phyloP scores from a whole-genome alignment of 1,140 invertebrate species.

The Coenobita brevimanus region DNA sequence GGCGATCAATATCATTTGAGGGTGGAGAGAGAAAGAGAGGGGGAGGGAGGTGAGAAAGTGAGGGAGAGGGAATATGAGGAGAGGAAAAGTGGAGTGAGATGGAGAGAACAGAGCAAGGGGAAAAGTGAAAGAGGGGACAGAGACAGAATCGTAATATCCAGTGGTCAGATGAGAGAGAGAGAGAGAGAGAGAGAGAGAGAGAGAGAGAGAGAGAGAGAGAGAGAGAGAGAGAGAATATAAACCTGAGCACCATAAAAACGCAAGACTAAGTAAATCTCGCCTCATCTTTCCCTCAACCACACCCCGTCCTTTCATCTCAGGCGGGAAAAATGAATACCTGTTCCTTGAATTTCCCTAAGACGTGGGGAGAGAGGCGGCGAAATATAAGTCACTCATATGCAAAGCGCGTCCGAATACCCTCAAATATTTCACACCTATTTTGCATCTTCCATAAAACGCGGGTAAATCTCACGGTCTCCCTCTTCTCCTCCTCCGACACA shows the following conservation, averaged over 20 bases:
- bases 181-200: conserved; percentile 9
- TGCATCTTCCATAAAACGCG: conserved; percentile 54
- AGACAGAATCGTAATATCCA: not conserved
- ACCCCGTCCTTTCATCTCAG: not conserved
- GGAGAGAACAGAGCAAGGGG: not conserved
- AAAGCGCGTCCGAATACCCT: conserved; percentile 56
- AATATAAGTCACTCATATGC: conserved; percentile 51
- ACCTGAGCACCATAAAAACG: not conserved
- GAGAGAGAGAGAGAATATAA: not conserved
- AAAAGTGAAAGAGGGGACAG: not conserved
- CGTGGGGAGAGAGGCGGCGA: conserved; percentile 18
- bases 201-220: conserved; percentile 10
- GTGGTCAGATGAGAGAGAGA: conserved; percentile 15
- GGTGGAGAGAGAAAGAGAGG: not conserved
- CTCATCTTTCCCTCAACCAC: not conserved
- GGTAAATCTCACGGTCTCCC: conserved; percentile 35
- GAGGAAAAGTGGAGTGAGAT: not conserved
- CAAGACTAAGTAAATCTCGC: not conserved
- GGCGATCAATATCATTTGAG: conserved; percentile 46
- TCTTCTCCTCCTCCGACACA: not conserved
- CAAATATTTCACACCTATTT: conserved; percentile 62
- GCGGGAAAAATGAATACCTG: not conserved
- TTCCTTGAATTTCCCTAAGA: conserved; percentile 19
- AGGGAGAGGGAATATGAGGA: not conserved
- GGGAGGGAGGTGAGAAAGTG: not conserved